These are phyloP conservation scores for Coremacera marginata DNA, from an alignment of 2,888 invertebrate genomes.

Conservation along the genomic window DNA sequence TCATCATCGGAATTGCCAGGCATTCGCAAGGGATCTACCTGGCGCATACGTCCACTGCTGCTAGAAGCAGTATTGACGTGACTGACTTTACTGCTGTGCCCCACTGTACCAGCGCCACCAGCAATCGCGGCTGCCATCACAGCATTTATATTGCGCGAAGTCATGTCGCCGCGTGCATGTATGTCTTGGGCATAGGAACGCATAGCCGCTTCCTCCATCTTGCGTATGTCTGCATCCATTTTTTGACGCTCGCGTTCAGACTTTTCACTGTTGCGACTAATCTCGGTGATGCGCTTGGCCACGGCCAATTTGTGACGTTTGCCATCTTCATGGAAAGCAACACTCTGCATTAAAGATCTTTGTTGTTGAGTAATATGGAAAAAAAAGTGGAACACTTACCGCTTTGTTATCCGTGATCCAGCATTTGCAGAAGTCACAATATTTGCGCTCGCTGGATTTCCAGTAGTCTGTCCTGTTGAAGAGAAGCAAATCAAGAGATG, in stretches of 20 bases:
- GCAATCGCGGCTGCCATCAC: slow-evolving; percentile 66
- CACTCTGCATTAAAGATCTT: slow-evolving; percentile 75
- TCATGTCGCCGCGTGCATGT: slow-evolving; percentile 67
- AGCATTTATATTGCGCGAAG: slow-evolving; percentile 62
- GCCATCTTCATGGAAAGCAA: slow-evolving; percentile 95
- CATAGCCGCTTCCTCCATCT: slow-evolving; percentile 93
- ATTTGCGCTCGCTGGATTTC: slow-evolving; percentile 96
- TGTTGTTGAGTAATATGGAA: neutral
- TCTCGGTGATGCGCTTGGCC: slow-evolving; percentile 84
- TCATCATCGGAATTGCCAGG: slow-evolving; percentile 64
- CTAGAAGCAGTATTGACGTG: slow-evolving; percentile 45
- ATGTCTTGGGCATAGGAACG: slow-evolving; percentile 90
- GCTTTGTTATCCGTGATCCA: slow-evolving; percentile 99
- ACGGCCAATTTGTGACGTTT: slow-evolving; percentile 94
- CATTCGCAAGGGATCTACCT: slow-evolving; percentile 66
- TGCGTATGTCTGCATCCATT: slow-evolving; percentile 82
- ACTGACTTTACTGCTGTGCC: slow-evolving; percentile 54
- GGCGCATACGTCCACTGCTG: slow-evolving; percentile 45
- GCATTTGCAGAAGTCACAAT: slow-evolving; percentile 97
- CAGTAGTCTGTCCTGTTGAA: slow-evolving; percentile 89
- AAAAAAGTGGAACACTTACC: slow-evolving; percentile 68
- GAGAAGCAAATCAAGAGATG: neutral
- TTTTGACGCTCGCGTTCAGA: slow-evolving; percentile 83
- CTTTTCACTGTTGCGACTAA: slow-evolving; percentile 85
- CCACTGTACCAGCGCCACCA: slow-evolving; percentile 72